These are phyloP conservation scores for Dicranocentrus wangi DNA, from an alignment of 2,888 invertebrate genomes.

Conservation along the genomic window DNA sequence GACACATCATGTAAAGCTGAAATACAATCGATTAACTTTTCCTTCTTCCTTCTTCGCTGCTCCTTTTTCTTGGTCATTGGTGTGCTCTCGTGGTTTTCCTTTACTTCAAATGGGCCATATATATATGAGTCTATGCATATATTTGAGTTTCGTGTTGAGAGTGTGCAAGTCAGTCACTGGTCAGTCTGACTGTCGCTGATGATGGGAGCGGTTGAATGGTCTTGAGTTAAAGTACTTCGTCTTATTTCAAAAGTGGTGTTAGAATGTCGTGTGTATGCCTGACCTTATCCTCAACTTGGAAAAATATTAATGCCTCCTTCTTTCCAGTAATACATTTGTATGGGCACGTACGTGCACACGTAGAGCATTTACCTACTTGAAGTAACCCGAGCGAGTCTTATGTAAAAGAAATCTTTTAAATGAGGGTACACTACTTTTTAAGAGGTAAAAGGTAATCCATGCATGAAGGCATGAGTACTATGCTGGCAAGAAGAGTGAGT, in stretches of 20 bases:
- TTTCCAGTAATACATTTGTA: no score
- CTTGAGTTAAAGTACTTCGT: slow-evolving; percentile 22
- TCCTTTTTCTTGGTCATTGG: neutral
- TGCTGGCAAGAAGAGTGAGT: neutral
- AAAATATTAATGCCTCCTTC: neutral
- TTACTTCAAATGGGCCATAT: neutral
- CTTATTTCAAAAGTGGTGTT: neutral
- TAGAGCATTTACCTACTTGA: no score
- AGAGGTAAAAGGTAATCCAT: neutral
- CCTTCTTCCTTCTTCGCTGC: slow-evolving; percentile 10
- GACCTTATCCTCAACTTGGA: slow-evolving; percentile 24
- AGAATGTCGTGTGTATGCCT: neutral
- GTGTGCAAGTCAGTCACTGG: neutral
- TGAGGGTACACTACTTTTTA: neutral
- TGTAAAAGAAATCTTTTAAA: neutral
- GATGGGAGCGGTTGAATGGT: slow-evolving; percentile 22
- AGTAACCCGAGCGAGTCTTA: no score
- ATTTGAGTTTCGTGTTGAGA: neutral
- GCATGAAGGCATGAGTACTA: neutral
- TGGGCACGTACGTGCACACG: no score
- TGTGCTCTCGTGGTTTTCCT: neutral
- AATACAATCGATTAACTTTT: slow-evolving; percentile 36
- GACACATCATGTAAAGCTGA: slow-evolving; percentile 17
- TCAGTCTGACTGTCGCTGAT: slow-evolving; percentile 3
- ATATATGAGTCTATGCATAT: neutral